Conservation (phyloP, 2,113 vertebrate genomes). For the Steatornis caripensis region DNA sequence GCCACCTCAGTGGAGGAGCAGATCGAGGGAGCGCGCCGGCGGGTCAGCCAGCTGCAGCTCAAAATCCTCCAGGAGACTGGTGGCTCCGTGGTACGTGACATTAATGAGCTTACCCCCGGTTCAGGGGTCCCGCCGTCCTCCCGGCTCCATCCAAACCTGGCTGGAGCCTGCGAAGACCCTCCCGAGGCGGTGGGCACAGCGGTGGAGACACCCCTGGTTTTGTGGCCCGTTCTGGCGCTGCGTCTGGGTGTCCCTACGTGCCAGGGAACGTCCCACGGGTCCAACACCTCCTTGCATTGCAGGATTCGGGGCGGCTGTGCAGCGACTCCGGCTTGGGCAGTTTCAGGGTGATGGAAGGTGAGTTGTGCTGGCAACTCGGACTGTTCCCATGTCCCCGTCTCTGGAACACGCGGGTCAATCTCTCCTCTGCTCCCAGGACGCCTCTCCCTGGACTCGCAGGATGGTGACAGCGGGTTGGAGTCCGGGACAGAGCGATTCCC, state of each 20-base stretch:
- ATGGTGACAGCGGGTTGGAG: conserved; percentile 79
- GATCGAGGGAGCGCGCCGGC: conserved; percentile 84
- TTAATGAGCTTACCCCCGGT: not conserved
- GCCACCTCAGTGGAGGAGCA: conserved; percentile 79
- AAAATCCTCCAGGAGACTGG: conserved; percentile 87
- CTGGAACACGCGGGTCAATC: accelerated
- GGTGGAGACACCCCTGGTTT: not conserved
- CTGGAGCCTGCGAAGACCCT: not conserved
- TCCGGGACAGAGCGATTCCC: conserved; percentile 68
- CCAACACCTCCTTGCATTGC: not conserved
- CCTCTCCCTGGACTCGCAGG: conserved; percentile 80
- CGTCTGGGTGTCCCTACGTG: not conserved
- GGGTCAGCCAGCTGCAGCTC: conserved; percentile 84
- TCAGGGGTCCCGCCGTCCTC: not conserved
- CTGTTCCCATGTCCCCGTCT: accelerated
- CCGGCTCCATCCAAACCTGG: accelerated
- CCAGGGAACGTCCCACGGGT: not conserved
- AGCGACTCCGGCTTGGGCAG: not conserved
- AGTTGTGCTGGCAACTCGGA: not conserved
- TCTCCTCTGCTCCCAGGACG: conserved; percentile 69
- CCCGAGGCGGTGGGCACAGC: accelerated
- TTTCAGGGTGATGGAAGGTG: conserved; percentile 58
- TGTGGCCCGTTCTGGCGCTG: accelerated
- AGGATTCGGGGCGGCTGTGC: conserved; percentile 38
- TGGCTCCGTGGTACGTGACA: conserved; percentile 43